Evolutionary conservation across 1,140 invertebrate genomes (phyloP), one percentile per base, ranked within the genome.

Genomic region (Daktulosphaira vitifoliae): DNA sequence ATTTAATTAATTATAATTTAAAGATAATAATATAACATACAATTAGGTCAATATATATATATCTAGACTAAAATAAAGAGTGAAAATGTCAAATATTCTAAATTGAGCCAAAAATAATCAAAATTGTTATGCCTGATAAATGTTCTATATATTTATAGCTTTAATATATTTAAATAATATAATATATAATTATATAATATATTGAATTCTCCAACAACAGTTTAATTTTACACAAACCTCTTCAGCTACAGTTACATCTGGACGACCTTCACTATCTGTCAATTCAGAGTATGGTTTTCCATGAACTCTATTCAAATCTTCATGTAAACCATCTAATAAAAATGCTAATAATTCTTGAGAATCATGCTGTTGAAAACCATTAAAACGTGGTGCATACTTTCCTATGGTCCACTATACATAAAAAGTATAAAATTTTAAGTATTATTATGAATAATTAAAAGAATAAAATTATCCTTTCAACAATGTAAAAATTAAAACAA

Each of bases 301-400:
- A 50, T 76, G 75, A 5, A 87, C 85, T 15, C 88, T 78, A 76
- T 93, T 93, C 46, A 93, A 79, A 78, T 93, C 90, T 78, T 94
- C 90, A 75, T 94, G 90, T 66, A 94, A 78, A 23, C 89, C 85
- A 78, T 94, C 90, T 68, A 94, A 76, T 44, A 94, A 77, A 81
- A 92, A 93, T 26, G 89, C 89, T 6, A 94, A 79, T 65, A 94
- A 76, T 77, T 94, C 90, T 76, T 90, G 89, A 22, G 89, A 87
- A 78, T 94, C 90, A 75, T 94, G 90, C 76, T 93, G 90, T 22
- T 89, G 88, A 69, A 89, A 90, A 68, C 88, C 88, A 67, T 85
- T 87, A 71, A 94, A 87, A 66, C 84, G 79, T 29, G 88, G 87
- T 42, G 88, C 87, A 78, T 89, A 85, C 71, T 90, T 89, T 20